A percentile compares a stretch with the other conserved stretches of the same genome.
Evolutionary conservation across 2,888 invertebrate genomes (phyloP).

Genomic region (Volucella inflata): DNA sequence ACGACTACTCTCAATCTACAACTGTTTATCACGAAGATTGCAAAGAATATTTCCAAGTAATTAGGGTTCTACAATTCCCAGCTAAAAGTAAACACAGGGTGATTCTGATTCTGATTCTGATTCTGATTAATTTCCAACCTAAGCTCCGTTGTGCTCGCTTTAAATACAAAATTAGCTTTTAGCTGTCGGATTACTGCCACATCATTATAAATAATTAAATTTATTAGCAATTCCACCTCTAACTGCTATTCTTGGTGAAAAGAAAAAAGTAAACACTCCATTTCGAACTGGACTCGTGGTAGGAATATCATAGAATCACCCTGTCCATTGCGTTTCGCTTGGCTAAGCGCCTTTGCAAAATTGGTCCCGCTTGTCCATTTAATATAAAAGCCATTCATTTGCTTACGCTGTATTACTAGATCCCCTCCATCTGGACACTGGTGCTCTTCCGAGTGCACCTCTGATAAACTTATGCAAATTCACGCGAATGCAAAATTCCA

Average conservation of each 20-base stretch:
- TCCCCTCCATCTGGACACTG: constrained; percentile 20
- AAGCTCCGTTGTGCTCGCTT: no score
- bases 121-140: not conserved
- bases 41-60: constrained; percentile 57
- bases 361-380: constrained; percentile 46
- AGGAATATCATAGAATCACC: constrained; percentile 1
- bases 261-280: not conserved
- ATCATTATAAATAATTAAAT: no score
- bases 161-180: no score
- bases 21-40: constrained; percentile 65
- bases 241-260: not conserved
- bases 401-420: constrained; percentile 25
- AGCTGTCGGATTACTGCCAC: no score
- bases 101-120: constrained; percentile 4
- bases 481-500: constrained; percentile 52
- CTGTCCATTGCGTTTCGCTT: constrained; percentile 38
- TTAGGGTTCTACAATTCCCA: constrained; percentile 22
- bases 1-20: constrained; percentile 52
- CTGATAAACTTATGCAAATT: constrained; percentile 74
- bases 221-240: no score
- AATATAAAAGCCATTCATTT: constrained; percentile 60
- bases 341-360: constrained; percentile 54
- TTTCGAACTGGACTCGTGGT: no score
- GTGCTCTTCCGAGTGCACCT: constrained; percentile 50
- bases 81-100: constrained; percentile 1